These are phyloP conservation scores for Hucho hucho DNA, from an alignment of 2,113 vertebrate species.

Conservation along the genomic window DNA sequence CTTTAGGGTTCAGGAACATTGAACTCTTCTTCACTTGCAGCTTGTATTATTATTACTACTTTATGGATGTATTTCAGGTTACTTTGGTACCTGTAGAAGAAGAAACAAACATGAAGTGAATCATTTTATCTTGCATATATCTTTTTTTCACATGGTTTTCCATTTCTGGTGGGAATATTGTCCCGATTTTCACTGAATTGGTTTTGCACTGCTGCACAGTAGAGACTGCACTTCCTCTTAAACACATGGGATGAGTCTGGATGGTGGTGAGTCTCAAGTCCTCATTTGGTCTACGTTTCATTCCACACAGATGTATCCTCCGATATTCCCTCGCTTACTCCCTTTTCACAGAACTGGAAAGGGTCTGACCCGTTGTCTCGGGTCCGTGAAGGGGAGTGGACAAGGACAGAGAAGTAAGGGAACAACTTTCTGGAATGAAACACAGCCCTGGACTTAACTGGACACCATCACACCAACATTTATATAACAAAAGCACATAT, in stretches of 20 bases:
- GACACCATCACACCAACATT: not conserved
- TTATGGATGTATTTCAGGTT: not conserved
- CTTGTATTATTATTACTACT: not conserved
- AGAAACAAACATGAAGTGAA: constrained; percentile 40
- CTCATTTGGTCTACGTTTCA: not conserved
- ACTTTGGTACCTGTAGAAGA: not conserved
- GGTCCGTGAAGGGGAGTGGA: not conserved
- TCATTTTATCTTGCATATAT: constrained; percentile 46
- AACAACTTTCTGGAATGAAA: not conserved
- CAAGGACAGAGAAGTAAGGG: not conserved
- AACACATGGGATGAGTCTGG: constrained; percentile 2
- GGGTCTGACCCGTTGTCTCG: not conserved
- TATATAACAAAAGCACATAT: constrained; percentile 3
- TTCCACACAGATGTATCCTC: not conserved
- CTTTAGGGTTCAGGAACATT: not conserved
- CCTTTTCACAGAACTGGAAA: not conserved
- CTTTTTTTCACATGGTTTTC: constrained; percentile 25
- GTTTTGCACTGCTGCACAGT: constrained; percentile 3
- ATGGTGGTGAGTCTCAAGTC: not conserved
- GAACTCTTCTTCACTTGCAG: not conserved
- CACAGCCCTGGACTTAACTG: not conserved
- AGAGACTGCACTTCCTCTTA: constrained; percentile 7
- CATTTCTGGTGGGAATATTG: constrained; percentile 25
- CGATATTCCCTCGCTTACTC: not conserved
- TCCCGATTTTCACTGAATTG: constrained; percentile 8